A percentile compares a stretch with the other conserved stretches of the same genome.
Evolutionary conservation across 1,140 invertebrate species (phyloP).

Genomic region (Heterodera carotae): DNA sequence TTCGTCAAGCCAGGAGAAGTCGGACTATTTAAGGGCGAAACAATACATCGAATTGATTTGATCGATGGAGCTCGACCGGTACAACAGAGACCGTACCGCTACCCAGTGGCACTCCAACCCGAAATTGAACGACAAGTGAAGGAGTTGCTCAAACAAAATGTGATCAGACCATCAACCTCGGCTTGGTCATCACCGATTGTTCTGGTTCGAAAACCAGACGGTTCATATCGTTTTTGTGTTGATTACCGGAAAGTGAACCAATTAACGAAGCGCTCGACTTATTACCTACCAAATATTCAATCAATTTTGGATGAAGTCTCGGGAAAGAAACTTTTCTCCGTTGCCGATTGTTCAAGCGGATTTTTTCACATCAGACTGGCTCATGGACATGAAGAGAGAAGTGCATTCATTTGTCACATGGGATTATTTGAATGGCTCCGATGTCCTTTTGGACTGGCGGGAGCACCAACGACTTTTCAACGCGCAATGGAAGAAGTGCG

Average conservation of each 20-base stretch:
- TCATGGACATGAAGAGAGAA: constrained; percentile 20
- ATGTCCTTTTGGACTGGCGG: constrained; percentile 24
- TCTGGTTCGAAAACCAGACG: constrained; percentile 37
- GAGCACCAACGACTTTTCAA: constrained; percentile 30
- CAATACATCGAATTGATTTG: constrained; percentile 14
- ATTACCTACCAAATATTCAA: constrained; percentile 22
- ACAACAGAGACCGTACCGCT: constrained; percentile 11
- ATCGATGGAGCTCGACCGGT: neutral
- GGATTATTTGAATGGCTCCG: constrained; percentile 24
- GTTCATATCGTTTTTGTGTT: constrained; percentile 33
- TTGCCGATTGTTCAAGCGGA: constrained; percentile 13
- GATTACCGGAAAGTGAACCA: constrained; percentile 34
- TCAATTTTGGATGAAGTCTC: constrained; percentile 20
- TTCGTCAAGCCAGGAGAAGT: constrained; percentile 24
- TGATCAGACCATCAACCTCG: constrained; percentile 34
- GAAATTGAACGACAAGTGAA: constrained; percentile 40
- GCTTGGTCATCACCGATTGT: constrained; percentile 33
- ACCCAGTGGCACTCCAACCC: constrained; percentile 23
- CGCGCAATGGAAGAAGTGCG: constrained; percentile 28
- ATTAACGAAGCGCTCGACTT: constrained; percentile 26
- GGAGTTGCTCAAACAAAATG: constrained; percentile 38
- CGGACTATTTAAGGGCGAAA: constrained; percentile 33
- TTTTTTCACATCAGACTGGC: constrained; percentile 32
- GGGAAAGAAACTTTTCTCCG: constrained; percentile 18
- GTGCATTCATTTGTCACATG: constrained; percentile 19